These are phyloP conservation scores for Sinhomidia bicolor DNA, from an alignment of 2,888 invertebrate species.

Conservation along the genomic window DNA sequence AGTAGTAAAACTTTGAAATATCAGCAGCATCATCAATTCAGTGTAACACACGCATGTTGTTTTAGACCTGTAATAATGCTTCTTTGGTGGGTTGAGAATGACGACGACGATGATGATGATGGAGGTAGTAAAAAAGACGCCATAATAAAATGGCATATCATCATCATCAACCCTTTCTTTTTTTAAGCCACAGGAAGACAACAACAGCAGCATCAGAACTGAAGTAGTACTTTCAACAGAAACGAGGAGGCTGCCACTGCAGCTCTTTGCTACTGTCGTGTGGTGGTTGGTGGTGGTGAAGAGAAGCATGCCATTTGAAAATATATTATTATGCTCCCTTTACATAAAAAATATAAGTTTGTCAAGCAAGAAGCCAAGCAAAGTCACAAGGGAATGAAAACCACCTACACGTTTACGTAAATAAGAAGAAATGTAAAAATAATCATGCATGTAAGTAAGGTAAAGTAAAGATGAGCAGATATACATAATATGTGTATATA, in stretches of 20 bases:
- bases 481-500: not conserved
- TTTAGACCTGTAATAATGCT: not conserved
- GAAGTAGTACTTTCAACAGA: not conserved
- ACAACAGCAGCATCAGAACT: no score
- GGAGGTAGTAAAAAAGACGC: slow-evolving; percentile 25
- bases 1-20: slow-evolving; percentile 36
- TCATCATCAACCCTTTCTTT: slow-evolving; percentile 64
- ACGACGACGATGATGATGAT: not conserved
- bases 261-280: not conserved
- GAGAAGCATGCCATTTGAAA: slow-evolving; percentile 35
- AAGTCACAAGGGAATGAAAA: slow-evolving; percentile 9
- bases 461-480: not conserved
- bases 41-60: slow-evolving; percentile 37
- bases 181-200: slow-evolving; percentile 58
- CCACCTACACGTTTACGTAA: slow-evolving; percentile 34
- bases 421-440: slow-evolving; percentile 6
- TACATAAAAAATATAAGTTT: slow-evolving; percentile 17
- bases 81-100: not conserved
- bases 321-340: slow-evolving; percentile 6
- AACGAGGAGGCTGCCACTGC: not conserved
- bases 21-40: slow-evolving; percentile 25
- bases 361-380: slow-evolving; percentile 19
- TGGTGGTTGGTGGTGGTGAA: no score
- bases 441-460: not conserved
- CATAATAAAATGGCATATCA: slow-evolving; percentile 51